Base-by-base conservation (phyloP, 2,888 invertebrate genomes). In the Folsomia candida region DNA sequence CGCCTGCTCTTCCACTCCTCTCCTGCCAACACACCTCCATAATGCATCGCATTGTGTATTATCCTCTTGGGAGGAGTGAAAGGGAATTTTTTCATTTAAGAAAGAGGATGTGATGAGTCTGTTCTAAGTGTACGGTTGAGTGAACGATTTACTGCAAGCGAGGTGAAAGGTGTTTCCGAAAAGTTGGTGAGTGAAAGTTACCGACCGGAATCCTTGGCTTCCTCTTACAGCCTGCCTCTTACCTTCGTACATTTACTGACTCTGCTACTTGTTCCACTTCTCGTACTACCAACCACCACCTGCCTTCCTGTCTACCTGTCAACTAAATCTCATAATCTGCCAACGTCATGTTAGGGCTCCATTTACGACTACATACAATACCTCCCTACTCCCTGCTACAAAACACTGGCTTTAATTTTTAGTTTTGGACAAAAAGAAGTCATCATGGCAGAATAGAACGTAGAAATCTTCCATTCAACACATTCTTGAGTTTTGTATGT, bases 81-180 rank as follows among this genome's bases (percentile, higher is more conserved):
- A 6, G 26, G 65, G 51, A 24, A 2, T 65, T 65, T 65, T 65
- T 65, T 65, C 57, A 65, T 65, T 65, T 65, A 54, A 22, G 20
- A 65, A 54, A 65, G 28, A 65, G 65, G 65, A 22, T 65, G 65
- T 65, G 65, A 65, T 65, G 65, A 65, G 57, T 37, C 65, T 65
- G 57, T 54, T 65, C 65, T 65, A 65, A 65, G 57, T 65, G 57
- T 51, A 65, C 18, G 65, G 54, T 20, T 65, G 65, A 54, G 25
- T 65, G 65, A 65, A 22, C 65, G 65, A 65, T 65, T 65, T 65
- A 65, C 65, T n/a, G 27, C 20, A 54, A n/a, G 65, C 9, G 54
- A 47, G 65, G 65, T 65, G 65, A 65, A 65, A 65, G 65, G 65
- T 65, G 54, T 54, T 22, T 54, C 20, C 22, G 4, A 20, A 54